Conservation (phyloP, 2,797 vertebrate genomes). For the Danio jaintianensis region DNA sequence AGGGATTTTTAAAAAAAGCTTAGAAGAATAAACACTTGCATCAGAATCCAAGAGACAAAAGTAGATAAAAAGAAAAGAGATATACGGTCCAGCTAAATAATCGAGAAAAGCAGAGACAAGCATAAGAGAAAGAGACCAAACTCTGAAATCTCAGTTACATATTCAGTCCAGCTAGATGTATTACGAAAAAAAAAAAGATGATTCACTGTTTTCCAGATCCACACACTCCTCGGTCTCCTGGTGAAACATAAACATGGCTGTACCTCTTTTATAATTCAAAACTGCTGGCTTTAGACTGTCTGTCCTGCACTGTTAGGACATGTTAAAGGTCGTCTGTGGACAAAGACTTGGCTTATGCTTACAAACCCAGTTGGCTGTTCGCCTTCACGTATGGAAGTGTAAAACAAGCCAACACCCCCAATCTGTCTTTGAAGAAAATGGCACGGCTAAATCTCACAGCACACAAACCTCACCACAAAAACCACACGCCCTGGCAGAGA, state of each 20-base stretch:
- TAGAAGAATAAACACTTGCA: neutral
- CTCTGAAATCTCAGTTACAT: neutral
- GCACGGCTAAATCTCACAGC: slow-evolving; percentile 19
- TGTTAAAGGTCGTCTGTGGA: slow-evolving; percentile 40
- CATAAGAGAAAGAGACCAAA: neutral
- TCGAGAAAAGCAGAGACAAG: neutral
- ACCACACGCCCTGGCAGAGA: slow-evolving; percentile 31
- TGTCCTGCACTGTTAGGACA: slow-evolving; percentile 23
- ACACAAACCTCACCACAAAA: slow-evolving; percentile 33
- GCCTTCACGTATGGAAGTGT: slow-evolving; percentile 4
- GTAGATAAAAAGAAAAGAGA: neutral
- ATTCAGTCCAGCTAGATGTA: neutral
- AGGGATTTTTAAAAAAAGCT: neutral
- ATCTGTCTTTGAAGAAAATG: slow-evolving; percentile 21
- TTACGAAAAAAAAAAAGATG: neutral
- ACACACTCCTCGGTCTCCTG: neutral
- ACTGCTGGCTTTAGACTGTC: slow-evolving; percentile 3
- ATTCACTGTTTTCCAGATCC: slow-evolving; percentile 12
- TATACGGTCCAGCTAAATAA: too few relatives aligned
- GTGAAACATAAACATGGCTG: slow-evolving; percentile 16
- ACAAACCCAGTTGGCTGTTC: slow-evolving; percentile 17
- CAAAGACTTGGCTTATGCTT: slow-evolving; percentile 22
- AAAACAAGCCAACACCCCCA: slow-evolving; percentile 31
- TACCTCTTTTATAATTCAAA: neutral
- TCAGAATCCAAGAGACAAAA: neutral